Base-by-base conservation (phyloP, 2,888 invertebrate genomes). In the Dasysyrphus tricinctus region DNA sequence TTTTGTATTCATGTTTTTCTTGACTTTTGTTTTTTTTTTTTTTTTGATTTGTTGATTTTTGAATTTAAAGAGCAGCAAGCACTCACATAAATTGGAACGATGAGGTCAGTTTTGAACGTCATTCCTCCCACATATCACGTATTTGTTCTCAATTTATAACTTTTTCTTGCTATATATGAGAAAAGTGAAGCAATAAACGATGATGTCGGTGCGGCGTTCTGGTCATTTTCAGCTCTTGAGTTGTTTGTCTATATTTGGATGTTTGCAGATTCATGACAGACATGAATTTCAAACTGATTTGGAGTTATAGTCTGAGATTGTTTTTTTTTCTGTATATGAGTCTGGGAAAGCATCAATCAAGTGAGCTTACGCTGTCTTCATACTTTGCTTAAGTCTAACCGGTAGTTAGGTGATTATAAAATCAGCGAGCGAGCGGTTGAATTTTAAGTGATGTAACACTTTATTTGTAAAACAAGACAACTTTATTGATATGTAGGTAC, bases 241-340 rank as follows among this genome's bases (percentile, higher is more conserved):
- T 72, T 37, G 76, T 72, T 77, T 80, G 67, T 56, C 77, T 85
- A 57, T 81, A 81, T 77, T 85, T 78, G 80, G 81, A 19, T 57
- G 19, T 78, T 81, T 77, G 74, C 75, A 74, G 81, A 85, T 78
- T 81, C 77, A 74, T 69, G 73, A 39, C 81, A 85, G 85, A 81
- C 73, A 73, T 47, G 54, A 67, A 74, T 67, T 63, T 74, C 44
- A 29, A 57, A 76, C 37, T 37, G 14, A 37, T 32, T 16, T 59
- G 39, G 63, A 29, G 32, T 19, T 67, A n/a, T n/a, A 14, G 63
- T 57, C 37, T 32, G 59, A 73, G 54, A 76, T 37, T 51, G 56
- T 29, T 24, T 39, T 67, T 42, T 37, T 44, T n/a, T n/a, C n/a
- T 24, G 24, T 24, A 3, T 24, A 54, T 16, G 42, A 44, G 63